These are phyloP conservation scores for Glomeris maerens DNA, from an alignment of 1,140 invertebrate species.

Conservation along the genomic window DNA sequence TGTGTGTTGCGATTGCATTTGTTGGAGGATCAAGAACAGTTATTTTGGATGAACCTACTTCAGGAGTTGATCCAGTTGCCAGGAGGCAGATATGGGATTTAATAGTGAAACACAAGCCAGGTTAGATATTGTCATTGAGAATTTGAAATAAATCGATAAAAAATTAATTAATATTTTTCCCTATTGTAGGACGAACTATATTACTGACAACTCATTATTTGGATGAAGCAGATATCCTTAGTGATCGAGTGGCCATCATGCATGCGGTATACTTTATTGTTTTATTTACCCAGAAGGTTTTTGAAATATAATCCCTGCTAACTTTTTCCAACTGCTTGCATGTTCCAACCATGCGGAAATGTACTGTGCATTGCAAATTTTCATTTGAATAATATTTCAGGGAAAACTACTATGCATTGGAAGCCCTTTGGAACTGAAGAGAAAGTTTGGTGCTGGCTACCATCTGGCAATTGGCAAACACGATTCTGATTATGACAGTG, in stretches of 20 bases:
- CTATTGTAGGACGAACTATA: constrained; percentile 8
- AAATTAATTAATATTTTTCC: too few relatives aligned
- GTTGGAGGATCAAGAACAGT: constrained; percentile 38
- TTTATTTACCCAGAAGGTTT: too few relatives aligned
- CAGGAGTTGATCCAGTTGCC: constrained; percentile 41
- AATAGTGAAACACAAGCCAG: constrained; percentile 24
- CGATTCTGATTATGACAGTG: constrained; percentile 20
- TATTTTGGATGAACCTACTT: constrained; percentile 41
- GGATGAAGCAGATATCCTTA: constrained; percentile 18
- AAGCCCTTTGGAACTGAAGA: constrained; percentile 8
- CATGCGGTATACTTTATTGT: constrained; percentile 24
- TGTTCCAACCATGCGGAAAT: too few relatives aligned
- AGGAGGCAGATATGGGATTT: constrained; percentile 43
- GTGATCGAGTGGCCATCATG: constrained; percentile 15
- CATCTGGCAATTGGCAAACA: constrained; percentile 5
- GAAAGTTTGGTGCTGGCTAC: constrained; percentile 1
- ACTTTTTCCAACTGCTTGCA: background rate
- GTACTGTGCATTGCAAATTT: background rate
- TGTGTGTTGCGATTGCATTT: constrained; percentile 45
- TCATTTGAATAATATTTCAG: background rate
- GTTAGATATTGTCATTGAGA: too few relatives aligned
- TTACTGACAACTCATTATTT: constrained; percentile 17
- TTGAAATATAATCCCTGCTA: background rate
- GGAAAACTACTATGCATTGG: constrained; percentile 15
- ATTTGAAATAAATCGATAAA: too few relatives aligned